A percentile compares a stretch with the other conserved stretches of the same genome.
These are phyloP conservation scores for Drosophila kuntzei DNA, from an alignment of 2,888 invertebrate species.

Conservation along the genomic window DNA sequence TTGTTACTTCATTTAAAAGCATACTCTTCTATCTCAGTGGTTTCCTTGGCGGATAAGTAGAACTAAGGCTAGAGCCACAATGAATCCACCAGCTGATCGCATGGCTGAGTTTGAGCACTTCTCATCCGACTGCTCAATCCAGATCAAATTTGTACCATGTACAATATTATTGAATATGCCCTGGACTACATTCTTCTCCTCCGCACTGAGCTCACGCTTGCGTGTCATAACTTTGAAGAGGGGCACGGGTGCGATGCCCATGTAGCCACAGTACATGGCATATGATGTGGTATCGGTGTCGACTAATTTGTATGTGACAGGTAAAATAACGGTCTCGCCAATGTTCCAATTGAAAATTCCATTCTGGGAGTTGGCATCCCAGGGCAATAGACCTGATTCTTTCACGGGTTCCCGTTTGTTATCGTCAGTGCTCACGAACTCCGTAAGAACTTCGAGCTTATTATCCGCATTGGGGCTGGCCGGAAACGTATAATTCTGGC, in stretches of 20 bases:
- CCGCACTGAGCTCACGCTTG: slow-evolving; percentile 5
- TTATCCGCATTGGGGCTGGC: background rate
- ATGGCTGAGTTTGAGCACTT: slow-evolving; percentile 16
- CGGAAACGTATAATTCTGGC: slow-evolving; percentile 6
- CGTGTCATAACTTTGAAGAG: slow-evolving; percentile 34
- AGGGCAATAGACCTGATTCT: slow-evolving; percentile 8
- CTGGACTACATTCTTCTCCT: background rate
- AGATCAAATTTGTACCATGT: background rate
- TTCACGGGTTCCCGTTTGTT: slow-evolving; percentile 20
- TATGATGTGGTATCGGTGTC: slow-evolving; percentile 5
- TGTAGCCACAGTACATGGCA: slow-evolving; percentile 24
- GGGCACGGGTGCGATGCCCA: background rate
- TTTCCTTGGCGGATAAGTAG: background rate
- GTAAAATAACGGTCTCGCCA: background rate
- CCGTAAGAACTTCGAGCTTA: slow-evolving; percentile 3
- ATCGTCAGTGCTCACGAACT: slow-evolving; percentile 22
- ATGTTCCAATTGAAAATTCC: slow-evolving; percentile 31
- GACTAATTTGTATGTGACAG: slow-evolving; percentile 30
- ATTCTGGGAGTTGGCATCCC: slow-evolving; percentile 26
- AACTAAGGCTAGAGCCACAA: slow-evolving; percentile 12
- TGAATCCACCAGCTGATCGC: background rate
- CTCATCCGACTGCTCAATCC: slow-evolving; percentile 6
- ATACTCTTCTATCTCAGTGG: background rate
- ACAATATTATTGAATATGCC: background rate
- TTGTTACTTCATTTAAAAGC: background rate